phyloP scores from a whole-genome alignment of 2,113 vertebrate species.

The human region GRCh38 chr11:87471501-87472000 shows the following conservation, averaged over 20 bases:
- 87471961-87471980: not conserved
- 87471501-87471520: not conserved
- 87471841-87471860: not conserved
- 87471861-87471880: not conserved
- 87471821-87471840: not conserved
- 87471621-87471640: not conserved
- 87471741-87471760: not conserved
- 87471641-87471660: not conserved
- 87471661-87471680: not conserved
- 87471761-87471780: not conserved
- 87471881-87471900: not conserved
- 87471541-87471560: not conserved
- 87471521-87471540: not conserved
- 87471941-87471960: not conserved
- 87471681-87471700: not conserved
- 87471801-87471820: not conserved
- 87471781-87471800: not conserved
- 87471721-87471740: not conserved
- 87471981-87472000: not conserved
- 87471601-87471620: not conserved
- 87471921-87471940: not conserved
- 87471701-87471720: not conserved
- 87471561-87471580: not conserved
- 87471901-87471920: not conserved
- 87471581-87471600: not conserved